A percentile compares a stretch with the other conserved stretches of the same genome.
Evolutionary conservation across 2,797 vertebrate species (phyloP).

Genomic region (Bufotes viridis): DNA sequence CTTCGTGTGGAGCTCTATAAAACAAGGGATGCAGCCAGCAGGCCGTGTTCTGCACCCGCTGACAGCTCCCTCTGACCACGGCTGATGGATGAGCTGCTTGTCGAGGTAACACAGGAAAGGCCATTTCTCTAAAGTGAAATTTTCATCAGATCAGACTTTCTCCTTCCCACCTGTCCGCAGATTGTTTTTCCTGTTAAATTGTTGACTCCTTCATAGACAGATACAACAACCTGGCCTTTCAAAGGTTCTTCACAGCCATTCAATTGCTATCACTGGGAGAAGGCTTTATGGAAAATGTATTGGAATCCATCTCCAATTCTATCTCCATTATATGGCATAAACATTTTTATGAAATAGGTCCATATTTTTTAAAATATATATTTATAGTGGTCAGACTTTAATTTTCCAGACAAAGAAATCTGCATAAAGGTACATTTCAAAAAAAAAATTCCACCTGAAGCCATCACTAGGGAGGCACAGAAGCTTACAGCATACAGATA

Average conservation of each 20-base stretch:
- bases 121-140: constrained; percentile 28
- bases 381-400: no score
- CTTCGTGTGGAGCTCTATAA: constrained; percentile 47
- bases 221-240: neutral
- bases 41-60: neutral
- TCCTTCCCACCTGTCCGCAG: neutral
- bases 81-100: constrained; percentile 51
- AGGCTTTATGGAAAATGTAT: neutral
- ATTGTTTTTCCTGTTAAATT: neutral
- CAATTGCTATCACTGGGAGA: neutral
- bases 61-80: constrained; percentile 46
- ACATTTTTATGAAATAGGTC: no score
- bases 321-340: neutral
- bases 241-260: neutral
- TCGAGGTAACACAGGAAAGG: constrained; percentile 33
- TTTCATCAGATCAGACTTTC: constrained; percentile 28
- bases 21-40: constrained; percentile 29
- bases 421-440: no score
- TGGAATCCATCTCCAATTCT: neutral
- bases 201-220: neutral
- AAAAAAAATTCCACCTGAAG: no score
- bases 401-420: no score
- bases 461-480: no score
- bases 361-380: no score
- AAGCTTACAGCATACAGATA: no score